Conservation (phyloP, 2,113 vertebrate genomes). For the Mirounga angustirostris region DNA sequence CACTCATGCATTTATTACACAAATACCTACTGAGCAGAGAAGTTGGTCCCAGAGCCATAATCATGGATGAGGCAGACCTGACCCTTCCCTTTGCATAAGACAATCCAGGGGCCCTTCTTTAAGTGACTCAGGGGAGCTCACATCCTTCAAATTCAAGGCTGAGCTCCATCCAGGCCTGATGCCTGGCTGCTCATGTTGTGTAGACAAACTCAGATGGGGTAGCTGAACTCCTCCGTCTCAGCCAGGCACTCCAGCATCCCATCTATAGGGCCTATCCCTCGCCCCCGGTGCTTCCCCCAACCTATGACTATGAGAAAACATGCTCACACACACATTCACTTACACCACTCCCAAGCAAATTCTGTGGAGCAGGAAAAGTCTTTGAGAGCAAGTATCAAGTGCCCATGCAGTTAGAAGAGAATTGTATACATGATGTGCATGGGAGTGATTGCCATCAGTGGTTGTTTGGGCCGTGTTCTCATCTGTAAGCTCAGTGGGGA, state of each 20-base stretch:
- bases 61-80: not conserved
- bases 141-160: not conserved
- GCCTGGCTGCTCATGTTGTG: not conserved
- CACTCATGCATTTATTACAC: too few relatives aligned
- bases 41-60: not conserved
- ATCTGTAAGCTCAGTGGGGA: not conserved
- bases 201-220: accelerated
- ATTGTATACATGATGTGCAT: accelerated
- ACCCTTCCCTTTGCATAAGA: too few relatives aligned
- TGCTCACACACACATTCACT: not conserved
- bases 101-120: too few relatives aligned
- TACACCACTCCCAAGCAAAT: not conserved
- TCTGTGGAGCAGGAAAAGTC: not conserved
- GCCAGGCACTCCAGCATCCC: not conserved
- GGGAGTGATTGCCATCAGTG: too few relatives aligned
- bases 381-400: not conserved
- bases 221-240: not conserved
- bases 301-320: not conserved
- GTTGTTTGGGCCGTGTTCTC: accelerated
- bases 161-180: not conserved
- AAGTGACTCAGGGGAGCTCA: not conserved
- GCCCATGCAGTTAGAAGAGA: not conserved
- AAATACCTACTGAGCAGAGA: not conserved
- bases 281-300: too few relatives aligned
- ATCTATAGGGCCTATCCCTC: not conserved